A percentile compares a stretch with the other conserved stretches of the same genome.
These are phyloP conservation scores for Acrocephalus kingi DNA, from an alignment of 2,113 vertebrate genomes.

Conservation along the genomic window DNA sequence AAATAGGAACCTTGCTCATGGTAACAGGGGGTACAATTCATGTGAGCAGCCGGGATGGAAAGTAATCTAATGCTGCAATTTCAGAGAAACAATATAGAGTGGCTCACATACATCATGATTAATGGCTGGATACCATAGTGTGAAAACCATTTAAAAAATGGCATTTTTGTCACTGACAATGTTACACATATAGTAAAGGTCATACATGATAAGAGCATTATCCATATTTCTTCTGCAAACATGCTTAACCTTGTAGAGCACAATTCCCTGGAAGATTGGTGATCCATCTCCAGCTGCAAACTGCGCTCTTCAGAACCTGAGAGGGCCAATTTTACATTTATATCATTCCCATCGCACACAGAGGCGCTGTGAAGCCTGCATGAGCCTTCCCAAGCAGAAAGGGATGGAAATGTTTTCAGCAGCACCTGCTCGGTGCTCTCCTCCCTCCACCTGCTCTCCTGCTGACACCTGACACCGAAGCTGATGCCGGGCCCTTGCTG, in stretches of 20 bases:
- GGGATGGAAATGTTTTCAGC: neutral
- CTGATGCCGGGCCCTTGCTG: neutral
- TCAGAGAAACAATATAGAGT: conserved; percentile 45
- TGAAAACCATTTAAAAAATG: conserved; percentile 71
- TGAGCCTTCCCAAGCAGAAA: neutral
- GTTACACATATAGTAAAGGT: conserved; percentile 67
- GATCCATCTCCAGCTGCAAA: conserved; percentile 57
- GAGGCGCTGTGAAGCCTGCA: neutral
- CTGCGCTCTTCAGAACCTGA: neutral
- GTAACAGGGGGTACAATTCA: conserved; percentile 31
- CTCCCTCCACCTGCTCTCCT: neutral
- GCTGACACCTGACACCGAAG: neutral
- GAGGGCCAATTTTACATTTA: conserved; percentile 56
- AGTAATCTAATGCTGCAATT: conserved; percentile 52
- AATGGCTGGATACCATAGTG: conserved; percentile 65
- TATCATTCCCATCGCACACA: neutral
- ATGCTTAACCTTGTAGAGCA: conserved; percentile 68
- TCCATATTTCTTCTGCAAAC: conserved; percentile 71
- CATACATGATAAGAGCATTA: conserved; percentile 66
- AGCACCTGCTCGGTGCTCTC: neutral
- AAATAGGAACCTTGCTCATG: conserved; percentile 25
- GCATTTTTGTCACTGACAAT: conserved; percentile 69
- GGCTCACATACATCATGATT: conserved; percentile 59
- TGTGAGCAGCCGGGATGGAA: neutral
- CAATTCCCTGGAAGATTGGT: conserved; percentile 52